Evolutionary conservation across 2,797 vertebrate genomes (phyloP).

Genomic region (Anguilla marmorata): DNA sequence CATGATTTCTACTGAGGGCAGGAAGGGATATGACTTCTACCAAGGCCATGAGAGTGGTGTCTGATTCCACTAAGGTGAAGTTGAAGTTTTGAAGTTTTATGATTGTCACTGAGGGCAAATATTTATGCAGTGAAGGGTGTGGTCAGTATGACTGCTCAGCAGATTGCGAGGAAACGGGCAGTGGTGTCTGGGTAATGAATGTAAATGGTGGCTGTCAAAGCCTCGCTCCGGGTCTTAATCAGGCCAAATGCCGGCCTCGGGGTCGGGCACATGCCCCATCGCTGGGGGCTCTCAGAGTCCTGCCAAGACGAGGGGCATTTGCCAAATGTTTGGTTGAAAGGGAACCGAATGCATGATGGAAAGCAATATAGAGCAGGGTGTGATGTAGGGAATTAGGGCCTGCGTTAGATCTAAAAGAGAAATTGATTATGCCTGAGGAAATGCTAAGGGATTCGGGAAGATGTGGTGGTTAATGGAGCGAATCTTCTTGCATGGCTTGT

Average conservation of each 20-base stretch:
- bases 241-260: not conserved
- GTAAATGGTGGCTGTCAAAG: not conserved
- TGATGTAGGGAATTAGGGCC: not conserved
- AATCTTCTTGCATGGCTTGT: not conserved
- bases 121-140: not conserved
- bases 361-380: not conserved
- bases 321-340: not conserved
- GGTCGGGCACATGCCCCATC: not conserved
- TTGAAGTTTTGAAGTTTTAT: not conserved
- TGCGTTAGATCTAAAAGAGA: not conserved
- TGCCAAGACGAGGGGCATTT: not conserved
- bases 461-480: not conserved
- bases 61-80: not conserved
- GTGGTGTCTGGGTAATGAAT: not conserved
- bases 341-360: not conserved
- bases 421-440: not conserved
- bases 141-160: not conserved
- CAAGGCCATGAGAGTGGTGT: not conserved
- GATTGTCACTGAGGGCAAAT: not conserved
- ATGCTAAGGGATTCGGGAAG: not conserved
- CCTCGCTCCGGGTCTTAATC: not conserved
- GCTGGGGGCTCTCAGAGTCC: not conserved
- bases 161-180: not conserved
- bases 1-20: not conserved
- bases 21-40: not conserved